Base-by-base conservation (phyloP, 2,797 vertebrate species). In the Rhadinocentrus ornatus region DNA sequence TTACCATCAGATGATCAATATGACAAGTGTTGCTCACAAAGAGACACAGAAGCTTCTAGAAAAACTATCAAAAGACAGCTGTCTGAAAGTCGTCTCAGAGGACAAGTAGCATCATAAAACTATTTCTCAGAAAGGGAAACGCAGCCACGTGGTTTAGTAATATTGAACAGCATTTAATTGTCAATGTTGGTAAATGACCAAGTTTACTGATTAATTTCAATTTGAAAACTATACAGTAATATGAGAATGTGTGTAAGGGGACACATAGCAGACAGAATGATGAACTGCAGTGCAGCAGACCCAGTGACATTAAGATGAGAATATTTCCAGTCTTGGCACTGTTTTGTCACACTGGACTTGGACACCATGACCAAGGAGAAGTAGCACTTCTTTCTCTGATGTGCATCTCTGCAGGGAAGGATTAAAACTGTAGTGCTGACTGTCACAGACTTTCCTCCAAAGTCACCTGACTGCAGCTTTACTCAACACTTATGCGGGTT, bases 351-450 rank as follows among this genome's bases (percentile, higher is more conserved):
- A 46, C 10, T 8, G 41, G 32, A 27, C 9, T 37, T 24, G 52
- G 18, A 39, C 61, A 64, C 2, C 3, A 24, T 24, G 52, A 64
- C 20, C 20, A 27, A 53, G 32, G 22, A 39, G 39, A 11, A 52
- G 55, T 10, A 31, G 44, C 26, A 39, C 9, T 16, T 34, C 26
- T 29, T 20, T 41, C 55, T 72, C 54, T 59, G n/a, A 37, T 35
- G 31, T 71, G 20, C 34, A 66, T 29, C 62, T 22, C 22, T 63
- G 53, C 63, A 22, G 35, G 8, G 52, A 57, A 69, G 16, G 56
- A 22, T 50, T 35, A 16, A 68, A 15, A 63, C 22, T n/a, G 37
- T 9, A 26, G 6, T 34, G 59, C 29, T 55, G 26, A 58, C 48
- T 18, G 50, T 44, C 50, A 62, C 44, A 61, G 24, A 41, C 24